phyloP scores from a whole-genome alignment of 1,140 invertebrate genomes.

The Dufourea novaeangliae region DNA sequence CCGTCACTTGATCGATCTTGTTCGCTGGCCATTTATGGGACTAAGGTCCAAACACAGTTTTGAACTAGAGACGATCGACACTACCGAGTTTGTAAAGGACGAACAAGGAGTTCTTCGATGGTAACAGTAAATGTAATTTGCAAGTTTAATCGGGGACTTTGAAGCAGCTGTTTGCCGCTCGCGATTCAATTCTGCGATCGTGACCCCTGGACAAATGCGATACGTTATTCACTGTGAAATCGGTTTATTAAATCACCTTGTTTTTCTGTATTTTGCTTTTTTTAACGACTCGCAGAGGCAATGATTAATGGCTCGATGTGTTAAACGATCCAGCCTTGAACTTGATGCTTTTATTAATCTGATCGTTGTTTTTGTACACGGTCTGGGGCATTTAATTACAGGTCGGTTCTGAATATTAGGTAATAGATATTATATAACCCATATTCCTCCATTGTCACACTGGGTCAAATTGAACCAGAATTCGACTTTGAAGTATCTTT shows the following conservation, averaged over 20 bases:
- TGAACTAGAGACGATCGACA: not conserved
- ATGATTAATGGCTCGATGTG: constrained; percentile 13
- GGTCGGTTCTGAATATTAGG: too few species aligned
- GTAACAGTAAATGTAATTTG: constrained; percentile 9
- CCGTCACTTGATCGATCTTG: not conserved
- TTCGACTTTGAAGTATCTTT: too few species aligned
- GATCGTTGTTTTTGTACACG: too few species aligned
- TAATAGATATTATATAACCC: too few species aligned
- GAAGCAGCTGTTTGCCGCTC: not conserved
- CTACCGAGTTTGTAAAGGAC: not conserved
- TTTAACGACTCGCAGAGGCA: not conserved
- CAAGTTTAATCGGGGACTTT: constrained; percentile 19
- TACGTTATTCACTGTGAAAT: not conserved
- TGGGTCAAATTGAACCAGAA: too few species aligned
- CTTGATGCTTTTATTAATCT: too few species aligned
- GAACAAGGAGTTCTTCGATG: not conserved
- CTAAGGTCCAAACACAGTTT: not conserved
- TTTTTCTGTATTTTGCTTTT: not conserved
- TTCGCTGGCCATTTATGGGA: not conserved
- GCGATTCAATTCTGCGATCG: constrained; percentile 2
- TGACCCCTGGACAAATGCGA: not conserved
- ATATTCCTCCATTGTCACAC: too few species aligned
- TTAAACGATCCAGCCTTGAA: constrained; percentile 29
- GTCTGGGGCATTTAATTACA: too few species aligned
- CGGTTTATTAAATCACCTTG: not conserved